Evolutionary conservation across 2,888 invertebrate genomes (phyloP), one percentile per base, ranked within the genome.

Genomic region (Mythimna albipuncta): DNA sequence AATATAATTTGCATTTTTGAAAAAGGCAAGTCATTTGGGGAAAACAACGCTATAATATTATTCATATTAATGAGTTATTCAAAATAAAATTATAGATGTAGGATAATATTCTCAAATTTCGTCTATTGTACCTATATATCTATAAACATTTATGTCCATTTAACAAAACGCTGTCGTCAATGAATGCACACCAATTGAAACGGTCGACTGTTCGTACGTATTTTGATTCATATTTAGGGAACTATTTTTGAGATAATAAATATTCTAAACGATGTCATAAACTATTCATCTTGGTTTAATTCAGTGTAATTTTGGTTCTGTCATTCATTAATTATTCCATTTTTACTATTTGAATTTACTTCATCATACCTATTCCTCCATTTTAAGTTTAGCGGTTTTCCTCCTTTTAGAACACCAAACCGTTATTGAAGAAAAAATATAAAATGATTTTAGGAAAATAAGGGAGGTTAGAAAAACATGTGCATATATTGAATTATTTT

Each of bases 401-500:
- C 32, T 10, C 11, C 6, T 32, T 7, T 57, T 16, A 32, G 1
- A 32, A 57, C 2, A 58, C 57, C 6, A 35, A 58, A 9, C n/a
- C 6, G 2, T 11, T 38, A 9, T 16, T 35, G 11, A 38, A 9
- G n/a, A 5, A 16, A 54, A 54, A 54, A 54, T 54, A 5, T 11
- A 57, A 57, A 32, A 6, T 47, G 6, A 4, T 11, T 21, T 26
- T 10, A 21, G 6, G 38, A 21, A 32, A 54, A 21, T 26, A 9
- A 35, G 9, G n/a, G 13, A 38, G 19, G 55, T 44, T 38, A 78
- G 35, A 64, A 75, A 82, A 76, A 81, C 67, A 61, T 62, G 19
- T 2, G 6, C 61, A 54, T 54, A 64, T 64, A 72, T 77, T 75
- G 79, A 72, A 74, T 79, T 69, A 64, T 82, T 72, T 86, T 86